Evolutionary conservation across 2,888 invertebrate species (phyloP), one percentile per base, ranked within the genome.

Genomic region (Oxyteleia sp.): DNA sequence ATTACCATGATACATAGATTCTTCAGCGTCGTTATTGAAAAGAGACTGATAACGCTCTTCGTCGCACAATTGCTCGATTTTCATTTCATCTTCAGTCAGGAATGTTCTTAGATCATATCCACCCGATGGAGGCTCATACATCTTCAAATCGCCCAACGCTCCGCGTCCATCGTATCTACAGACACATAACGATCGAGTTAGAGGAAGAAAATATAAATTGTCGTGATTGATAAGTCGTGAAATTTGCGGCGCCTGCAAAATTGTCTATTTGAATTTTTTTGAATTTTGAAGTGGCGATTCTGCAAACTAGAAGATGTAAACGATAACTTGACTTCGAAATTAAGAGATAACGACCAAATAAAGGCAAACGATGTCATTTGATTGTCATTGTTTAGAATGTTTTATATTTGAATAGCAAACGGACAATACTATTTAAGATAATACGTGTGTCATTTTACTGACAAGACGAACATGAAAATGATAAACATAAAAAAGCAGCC

Each of bases 131-230:
- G 97, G 96, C 94, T 98, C 98, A 92, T 96, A 96, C 29, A 95
- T 94, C 63, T 95, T 94, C 90, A 99, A 94, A 94, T 99, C 99
- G 90, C 96, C 97, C 88, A 99, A 95, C 72, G 98, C 97, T 76
- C 98, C 99, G 87, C 99, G 95, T 84, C 98, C 98, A 94, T 99
- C 99, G 94, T 99, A 99, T 95, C 99, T 99, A 91, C 76, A 92
- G 90, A 92, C 90, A 90, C 88, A 92, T 87, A 90, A 92, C 75
- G 57, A 43, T 68, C 11, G 32, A 85, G 83, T 91, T 90, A 90
- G 76, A 84, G 84, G 29, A 81, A n/a, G 81, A 85, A 87, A 86
- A 74, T 66, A 63, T 53, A 45, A 69, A 51, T 1, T 45, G 71
- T 85, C 35, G 71, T n/a, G n/a, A n/a, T n/a, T n/a, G 15, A 38